Conservation (phyloP, 1,140 invertebrate species). For the Calliphora vicina region DNA sequence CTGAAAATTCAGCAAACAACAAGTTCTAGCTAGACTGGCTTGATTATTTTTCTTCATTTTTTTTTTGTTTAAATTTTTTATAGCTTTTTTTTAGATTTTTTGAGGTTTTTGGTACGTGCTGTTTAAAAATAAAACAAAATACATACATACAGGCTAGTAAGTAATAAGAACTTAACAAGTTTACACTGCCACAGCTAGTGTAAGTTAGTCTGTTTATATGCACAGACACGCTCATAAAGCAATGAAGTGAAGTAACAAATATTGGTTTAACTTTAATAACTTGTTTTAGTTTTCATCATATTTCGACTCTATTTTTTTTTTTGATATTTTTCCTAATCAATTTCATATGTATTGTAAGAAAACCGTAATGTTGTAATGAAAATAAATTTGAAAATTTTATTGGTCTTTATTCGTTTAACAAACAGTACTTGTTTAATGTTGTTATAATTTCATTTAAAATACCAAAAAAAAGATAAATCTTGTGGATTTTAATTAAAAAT, state of each 20-base stretch:
- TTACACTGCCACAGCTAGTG: background rate
- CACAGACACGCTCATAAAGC: background rate
- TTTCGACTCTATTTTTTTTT: background rate
- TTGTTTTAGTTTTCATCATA: constrained; percentile 17
- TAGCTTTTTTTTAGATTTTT: constrained; percentile 13
- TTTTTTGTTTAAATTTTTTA: background rate
- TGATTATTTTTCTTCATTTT: background rate
- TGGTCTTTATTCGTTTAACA: background rate
- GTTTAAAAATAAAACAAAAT: constrained; percentile 7
- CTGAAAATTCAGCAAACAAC: background rate
- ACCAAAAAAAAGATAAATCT: background rate
- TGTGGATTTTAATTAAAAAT: background rate
- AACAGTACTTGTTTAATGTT: background rate
- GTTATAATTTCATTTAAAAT: background rate
- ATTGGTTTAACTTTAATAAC: constrained; percentile 26
- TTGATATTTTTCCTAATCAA: background rate
- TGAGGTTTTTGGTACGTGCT: constrained; percentile 34
- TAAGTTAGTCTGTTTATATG: too few relatives aligned
- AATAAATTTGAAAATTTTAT: background rate
- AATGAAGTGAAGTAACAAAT: background rate
- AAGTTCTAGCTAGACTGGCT: background rate
- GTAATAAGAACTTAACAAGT: background rate
- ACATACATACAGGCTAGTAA: too few relatives aligned
- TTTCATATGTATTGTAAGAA: background rate
- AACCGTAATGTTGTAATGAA: background rate